Evolutionary conservation across 2,113 vertebrate species (phyloP).

Genomic region (Lampris incognitus): DNA sequence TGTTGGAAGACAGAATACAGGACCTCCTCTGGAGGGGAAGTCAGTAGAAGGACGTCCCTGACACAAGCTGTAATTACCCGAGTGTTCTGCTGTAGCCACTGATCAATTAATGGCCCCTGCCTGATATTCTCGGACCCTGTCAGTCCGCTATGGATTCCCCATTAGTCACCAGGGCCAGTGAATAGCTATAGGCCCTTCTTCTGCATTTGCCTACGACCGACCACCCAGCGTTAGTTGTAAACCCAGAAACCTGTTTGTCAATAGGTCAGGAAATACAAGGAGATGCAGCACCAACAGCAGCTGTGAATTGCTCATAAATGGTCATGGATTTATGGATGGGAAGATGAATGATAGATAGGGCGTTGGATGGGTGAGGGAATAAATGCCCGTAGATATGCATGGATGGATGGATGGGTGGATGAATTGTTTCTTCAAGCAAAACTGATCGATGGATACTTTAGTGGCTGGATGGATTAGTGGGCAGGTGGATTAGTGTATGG

Average conservation of each 20-base stretch:
- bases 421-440: too few species aligned
- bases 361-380: neutral
- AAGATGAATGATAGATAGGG: too few species aligned
- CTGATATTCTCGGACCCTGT: conserved; percentile 58
- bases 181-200: conserved; percentile 42
- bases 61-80: conserved; percentile 45
- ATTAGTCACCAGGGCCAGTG: conserved; percentile 65
- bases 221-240: conserved; percentile 35
- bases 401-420: neutral
- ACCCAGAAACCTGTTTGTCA: conserved; percentile 18
- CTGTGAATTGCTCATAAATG: neutral
- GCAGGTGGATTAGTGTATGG: neutral
- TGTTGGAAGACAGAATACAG: conserved; percentile 53
- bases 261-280: conserved; percentile 6
- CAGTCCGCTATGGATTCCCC: conserved; percentile 72
- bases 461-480: neutral
- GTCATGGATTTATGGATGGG: neutral
- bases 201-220: conserved; percentile 34
- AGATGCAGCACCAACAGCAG: neutral
- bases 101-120: conserved; percentile 75
- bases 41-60: conserved; percentile 58
- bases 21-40: conserved; percentile 52
- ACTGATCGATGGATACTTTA: neutral
- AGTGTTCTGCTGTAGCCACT: conserved; percentile 66
- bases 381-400: neutral